These are phyloP conservation scores for Heptranchias perlo DNA, from an alignment of 2,113 vertebrate species.

Conservation along the genomic window DNA sequence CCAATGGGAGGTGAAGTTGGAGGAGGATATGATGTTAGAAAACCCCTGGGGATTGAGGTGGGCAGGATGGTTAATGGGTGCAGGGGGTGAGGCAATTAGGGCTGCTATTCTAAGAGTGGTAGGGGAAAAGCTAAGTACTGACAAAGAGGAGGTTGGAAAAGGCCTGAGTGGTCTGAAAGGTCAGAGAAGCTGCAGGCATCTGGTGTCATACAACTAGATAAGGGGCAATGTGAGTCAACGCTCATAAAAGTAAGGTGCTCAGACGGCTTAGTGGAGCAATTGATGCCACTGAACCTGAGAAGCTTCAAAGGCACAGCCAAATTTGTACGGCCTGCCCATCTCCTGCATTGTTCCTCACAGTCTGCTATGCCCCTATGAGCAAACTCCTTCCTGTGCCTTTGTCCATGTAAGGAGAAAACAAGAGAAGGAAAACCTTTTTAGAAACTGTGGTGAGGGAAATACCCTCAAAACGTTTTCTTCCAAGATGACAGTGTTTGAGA, in stretches of 20 bases:
- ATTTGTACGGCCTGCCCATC: not conserved
- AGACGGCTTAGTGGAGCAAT: not conserved
- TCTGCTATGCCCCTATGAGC: not conserved
- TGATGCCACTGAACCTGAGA: not conserved
- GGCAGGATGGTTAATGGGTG: not conserved
- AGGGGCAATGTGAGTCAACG: not conserved
- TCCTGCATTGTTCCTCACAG: not conserved
- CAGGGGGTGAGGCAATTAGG: not conserved
- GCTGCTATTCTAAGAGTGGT: not conserved
- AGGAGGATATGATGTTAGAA: not conserved
- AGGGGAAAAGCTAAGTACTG: not conserved
- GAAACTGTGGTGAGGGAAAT: not conserved
- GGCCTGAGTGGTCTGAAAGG: not conserved
- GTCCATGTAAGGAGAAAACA: not conserved
- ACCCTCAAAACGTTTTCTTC: not conserved
- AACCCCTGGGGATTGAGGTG: not conserved
- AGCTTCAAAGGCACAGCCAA: not conserved
- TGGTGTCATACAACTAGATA: not conserved
- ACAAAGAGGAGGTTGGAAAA: not conserved
- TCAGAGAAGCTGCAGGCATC: not conserved
- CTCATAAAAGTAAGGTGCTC: not conserved
- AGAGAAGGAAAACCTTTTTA: not conserved
- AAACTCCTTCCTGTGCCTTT: not conserved
- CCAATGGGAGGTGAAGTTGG: not conserved
- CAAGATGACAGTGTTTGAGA: not conserved